These are phyloP conservation scores for Podarcis muralis DNA, from an alignment of 2,113 vertebrate genomes.

Conservation along the genomic window DNA sequence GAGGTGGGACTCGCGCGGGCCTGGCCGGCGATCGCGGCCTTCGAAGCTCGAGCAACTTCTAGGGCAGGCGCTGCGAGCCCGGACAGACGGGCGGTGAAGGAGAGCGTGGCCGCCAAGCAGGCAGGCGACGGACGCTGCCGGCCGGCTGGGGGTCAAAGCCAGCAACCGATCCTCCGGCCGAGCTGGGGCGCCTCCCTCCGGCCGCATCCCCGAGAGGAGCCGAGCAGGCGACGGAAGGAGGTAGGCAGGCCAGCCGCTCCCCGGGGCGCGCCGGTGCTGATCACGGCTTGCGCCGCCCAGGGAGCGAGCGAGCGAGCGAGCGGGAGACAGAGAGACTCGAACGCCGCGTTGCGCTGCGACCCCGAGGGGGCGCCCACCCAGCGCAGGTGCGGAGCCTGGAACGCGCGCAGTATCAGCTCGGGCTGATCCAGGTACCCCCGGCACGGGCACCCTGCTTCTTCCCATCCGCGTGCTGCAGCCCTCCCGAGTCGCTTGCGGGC, in stretches of 20 bases:
- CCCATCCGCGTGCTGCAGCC: neutral
- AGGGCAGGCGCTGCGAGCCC: neutral
- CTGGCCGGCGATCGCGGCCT: conserved; percentile 26
- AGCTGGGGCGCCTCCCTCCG: conserved; percentile 30
- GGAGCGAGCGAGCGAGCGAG: conserved; percentile 8
- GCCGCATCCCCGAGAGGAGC: neutral
- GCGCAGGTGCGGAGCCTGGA: conserved; percentile 16
- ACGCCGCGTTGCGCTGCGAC: conserved; percentile 1
- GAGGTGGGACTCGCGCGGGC: neutral
- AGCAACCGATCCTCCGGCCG: neutral
- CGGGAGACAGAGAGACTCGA: neutral
- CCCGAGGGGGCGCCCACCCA: conserved; percentile 25
- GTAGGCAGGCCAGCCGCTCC: neutral
- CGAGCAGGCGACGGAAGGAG: neutral
- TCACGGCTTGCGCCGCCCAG: conserved; percentile 16
- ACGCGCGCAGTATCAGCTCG: neutral
- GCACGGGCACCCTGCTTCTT: neutral
- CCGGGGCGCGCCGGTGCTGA: conserved; percentile 24
- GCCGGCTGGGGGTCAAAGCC: neutral
- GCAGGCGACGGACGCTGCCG: neutral
- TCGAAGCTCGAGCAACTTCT: conserved; percentile 19
- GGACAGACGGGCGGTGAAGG: neutral
- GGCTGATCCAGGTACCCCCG: neutral
- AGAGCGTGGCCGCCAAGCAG: neutral
- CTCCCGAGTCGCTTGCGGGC: neutral